Base-by-base conservation (phyloP, 2,888 invertebrate genomes). In the Orchesellides sinensis region DNA sequence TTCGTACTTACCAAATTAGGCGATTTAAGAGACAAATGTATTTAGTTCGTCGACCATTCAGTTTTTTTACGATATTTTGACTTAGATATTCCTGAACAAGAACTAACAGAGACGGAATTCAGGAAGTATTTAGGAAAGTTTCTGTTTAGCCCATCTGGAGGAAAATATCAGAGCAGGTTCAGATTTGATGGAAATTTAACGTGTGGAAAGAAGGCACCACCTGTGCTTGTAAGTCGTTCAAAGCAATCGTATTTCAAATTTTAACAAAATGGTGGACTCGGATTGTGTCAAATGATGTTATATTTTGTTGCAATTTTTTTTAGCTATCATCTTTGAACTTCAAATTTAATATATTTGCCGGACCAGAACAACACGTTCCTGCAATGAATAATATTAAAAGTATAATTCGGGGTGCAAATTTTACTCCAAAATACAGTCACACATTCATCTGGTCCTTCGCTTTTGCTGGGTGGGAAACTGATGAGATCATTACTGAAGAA, bases 381-480 rank as follows among this genome's bases (percentile, higher is more conserved):
- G 95, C 94, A 0, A 95, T 95, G 95, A 93, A 94, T 88, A 89
- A 90, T 80, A 91, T 93, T 0, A 93, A 93, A 89, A 85, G 90
- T 70, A 89, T 94, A 19, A 92, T 93, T 0, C 91, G 92, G 81
- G 90, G 91, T 8, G 90, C 92, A 0, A 92, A 93, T 88, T 69
- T 95, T 80, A 91, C 92, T 3, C 91, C 92, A 3, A 93, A 93
- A 0, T 92, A 86, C 92, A 93, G 93, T 90, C 92, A 92, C 1
- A 93, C 92, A 1, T 93, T 93, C 65, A 92, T 93, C 0, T 95
- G 95, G 95, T 93, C 94, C 10, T 93, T 93, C 90, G 92, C 92
- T 69, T 95, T 94, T 89, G 93, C 93, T 8, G 92, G 93, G 85
- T 95, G 95, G 95, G 93, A 93, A 52, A 95, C 95, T 0, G 95